Conservation (phyloP, 2,113 vertebrate genomes). For the Poecilia latipinna region DNA sequence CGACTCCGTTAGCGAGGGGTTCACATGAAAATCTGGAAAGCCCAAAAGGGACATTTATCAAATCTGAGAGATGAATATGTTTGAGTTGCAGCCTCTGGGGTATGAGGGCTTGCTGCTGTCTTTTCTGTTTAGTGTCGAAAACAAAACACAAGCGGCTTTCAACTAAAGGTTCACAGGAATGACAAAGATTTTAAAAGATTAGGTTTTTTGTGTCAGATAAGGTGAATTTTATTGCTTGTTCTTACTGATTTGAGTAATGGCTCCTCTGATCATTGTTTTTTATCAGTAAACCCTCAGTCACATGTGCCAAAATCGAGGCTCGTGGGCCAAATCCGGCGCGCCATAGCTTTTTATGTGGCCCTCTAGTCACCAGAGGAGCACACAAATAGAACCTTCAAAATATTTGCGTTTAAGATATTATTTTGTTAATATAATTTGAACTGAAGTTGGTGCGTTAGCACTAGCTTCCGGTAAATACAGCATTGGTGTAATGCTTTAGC, state of each 20-base stretch:
- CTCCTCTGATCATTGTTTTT: constrained; percentile 2
- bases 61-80: not conserved
- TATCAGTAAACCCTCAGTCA: not conserved
- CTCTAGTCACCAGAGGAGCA: too few species aligned
- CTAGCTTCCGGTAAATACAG: too few species aligned
- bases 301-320: too few species aligned
- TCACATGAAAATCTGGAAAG: not conserved
- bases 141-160: not conserved
- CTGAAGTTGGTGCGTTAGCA: too few species aligned
- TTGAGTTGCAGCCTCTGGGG: not conserved
- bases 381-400: too few species aligned
- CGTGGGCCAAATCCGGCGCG: too few species aligned
- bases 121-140: not conserved
- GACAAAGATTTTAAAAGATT: not conserved
- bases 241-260: not conserved
- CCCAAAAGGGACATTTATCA: not conserved
- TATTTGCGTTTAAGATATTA: too few species aligned
- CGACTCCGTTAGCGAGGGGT: not conserved
- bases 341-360: too few species aligned
- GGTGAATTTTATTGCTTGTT: not conserved
- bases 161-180: not conserved
- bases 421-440: too few species aligned
- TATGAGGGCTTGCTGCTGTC: not conserved
- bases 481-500: too few species aligned
- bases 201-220: too few species aligned